Evolutionary conservation across 2,888 invertebrate species (phyloP), one percentile per base, ranked within the genome.

Genomic region (Hydraecia micacea): DNA sequence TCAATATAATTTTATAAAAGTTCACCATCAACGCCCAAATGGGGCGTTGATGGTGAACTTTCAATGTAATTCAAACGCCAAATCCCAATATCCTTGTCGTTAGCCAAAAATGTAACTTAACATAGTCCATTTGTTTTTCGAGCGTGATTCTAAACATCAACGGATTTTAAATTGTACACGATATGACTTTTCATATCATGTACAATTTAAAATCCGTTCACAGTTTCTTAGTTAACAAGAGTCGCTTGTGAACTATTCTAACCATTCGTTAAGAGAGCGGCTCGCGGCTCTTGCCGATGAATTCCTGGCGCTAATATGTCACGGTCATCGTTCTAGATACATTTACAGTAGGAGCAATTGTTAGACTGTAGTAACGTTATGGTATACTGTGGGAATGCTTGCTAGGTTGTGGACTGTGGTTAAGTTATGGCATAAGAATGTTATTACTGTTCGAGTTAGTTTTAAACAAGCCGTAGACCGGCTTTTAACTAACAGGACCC

Each of bases 251-350:
- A 82, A 62, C 52, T 67, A 84, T 84, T 69, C 58, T 8, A 70
- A 28, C 21, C 25, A 86, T 77, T 84, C 55, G 28, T 42, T 63
- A 73, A 73, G 87, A 86, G 87, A 85, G 81, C 32, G 87, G 84
- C 75, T 74, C 77, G 49, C 63, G 9, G 71, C 49, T 32, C 4
- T 21, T 11, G 1, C 28, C 55, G 49, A 67, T 68, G 58, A 66
- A 87, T 87, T 88, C 85, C 75, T 72, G 46, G 6, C 18, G 18
- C 28, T 65, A 60, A 87, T 87, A 87, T 86, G 86, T 85, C 87
- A 87, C 81, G 87, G 85, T 80, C 88, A 86, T 78, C 69, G 77
- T 36, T 71, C 79, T 77, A 82, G 60, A 49, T 83, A 70, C 18
- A 32, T 66, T 67, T 46, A 58, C 72, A 65, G 78, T 82, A 65